Evolutionary conservation across 2,888 invertebrate genomes (phyloP).

Genomic region (Rhorus exstirpatorius): DNA sequence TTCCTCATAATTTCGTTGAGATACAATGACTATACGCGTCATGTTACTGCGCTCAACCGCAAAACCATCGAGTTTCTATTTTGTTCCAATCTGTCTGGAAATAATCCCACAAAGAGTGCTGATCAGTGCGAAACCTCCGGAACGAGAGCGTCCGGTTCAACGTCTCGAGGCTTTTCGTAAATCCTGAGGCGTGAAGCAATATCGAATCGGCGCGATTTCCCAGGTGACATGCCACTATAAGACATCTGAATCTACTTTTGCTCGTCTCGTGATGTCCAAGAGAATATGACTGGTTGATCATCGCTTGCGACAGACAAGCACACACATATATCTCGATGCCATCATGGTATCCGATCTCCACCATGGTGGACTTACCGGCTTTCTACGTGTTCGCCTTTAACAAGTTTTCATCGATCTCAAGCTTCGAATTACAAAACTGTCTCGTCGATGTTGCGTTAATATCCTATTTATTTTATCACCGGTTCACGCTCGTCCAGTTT

Average conservation of each 20-base stretch:
- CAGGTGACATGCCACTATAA: slow-evolving; percentile 70
- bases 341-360: slow-evolving; percentile 17
- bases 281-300: slow-evolving; percentile 26
- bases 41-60: slow-evolving; percentile 72
- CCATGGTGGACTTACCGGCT: slow-evolving; percentile 15
- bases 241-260: slow-evolving; percentile 30
- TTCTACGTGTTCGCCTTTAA: slow-evolving; percentile 4
- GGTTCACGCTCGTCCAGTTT: neutral
- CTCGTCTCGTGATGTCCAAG: slow-evolving; percentile 33
- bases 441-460: slow-evolving; percentile 49
- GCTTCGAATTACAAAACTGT: slow-evolving; percentile 50
- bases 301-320: slow-evolving; percentile 44
- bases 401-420: slow-evolving; percentile 45
- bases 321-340: slow-evolving; percentile 10
- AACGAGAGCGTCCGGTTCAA: slow-evolving; percentile 28
- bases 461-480: slow-evolving; percentile 5
- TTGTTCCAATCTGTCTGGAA: slow-evolving; percentile 66
- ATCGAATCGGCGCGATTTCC: slow-evolving; percentile 71
- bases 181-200: slow-evolving; percentile 72
- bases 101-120: slow-evolving; percentile 65
- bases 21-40: slow-evolving; percentile 9
- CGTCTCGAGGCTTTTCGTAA: slow-evolving; percentile 79
- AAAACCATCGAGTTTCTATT: slow-evolving; percentile 80
- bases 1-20: slow-evolving; percentile 41
- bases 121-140: slow-evolving; percentile 64